Conservation (phyloP, 2,888 invertebrate species). For the Brachypalpus laphriformis region DNA sequence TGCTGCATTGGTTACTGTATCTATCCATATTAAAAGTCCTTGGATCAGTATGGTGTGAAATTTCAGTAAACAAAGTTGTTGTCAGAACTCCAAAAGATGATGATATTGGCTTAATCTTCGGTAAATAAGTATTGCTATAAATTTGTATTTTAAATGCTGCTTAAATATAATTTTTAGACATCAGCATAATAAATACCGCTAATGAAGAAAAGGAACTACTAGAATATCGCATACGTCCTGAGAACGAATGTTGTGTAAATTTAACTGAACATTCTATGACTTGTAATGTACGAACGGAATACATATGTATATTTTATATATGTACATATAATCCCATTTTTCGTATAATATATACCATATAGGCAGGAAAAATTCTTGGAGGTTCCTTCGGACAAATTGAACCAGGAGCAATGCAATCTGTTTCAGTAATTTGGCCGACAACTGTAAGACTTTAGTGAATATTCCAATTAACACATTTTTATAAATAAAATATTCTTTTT, state of each 20-base stretch:
- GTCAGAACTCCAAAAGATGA: slow-evolving; percentile 78
- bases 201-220: slow-evolving; percentile 75
- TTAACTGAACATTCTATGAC: slow-evolving; percentile 68
- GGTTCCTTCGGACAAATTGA: slow-evolving; percentile 79
- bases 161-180: slow-evolving; percentile 75
- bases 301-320: no score
- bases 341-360: no score
- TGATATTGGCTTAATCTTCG: slow-evolving; percentile 80
- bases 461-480: not conserved
- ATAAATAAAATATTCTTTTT: not conserved
- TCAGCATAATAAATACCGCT: slow-evolving; percentile 76
- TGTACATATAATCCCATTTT: no score
- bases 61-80: slow-evolving; percentile 75
- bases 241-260: slow-evolving; percentile 78
- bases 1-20: not conserved
- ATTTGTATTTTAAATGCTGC: not conserved
- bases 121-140: slow-evolving; percentile 74
- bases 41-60: not conserved
- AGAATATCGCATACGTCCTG: slow-evolving; percentile 76
- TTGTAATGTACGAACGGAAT: slow-evolving; percentile 66
- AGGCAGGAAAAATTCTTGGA: slow-evolving; percentile 78
- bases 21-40: not conserved
- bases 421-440: slow-evolving; percentile 81
- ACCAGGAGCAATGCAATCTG: slow-evolving; percentile 76
- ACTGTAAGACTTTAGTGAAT: slow-evolving; percentile 75